These are phyloP conservation scores for Drosophila conformis DNA, from an alignment of 2,888 invertebrate genomes.

Conservation along the genomic window DNA sequence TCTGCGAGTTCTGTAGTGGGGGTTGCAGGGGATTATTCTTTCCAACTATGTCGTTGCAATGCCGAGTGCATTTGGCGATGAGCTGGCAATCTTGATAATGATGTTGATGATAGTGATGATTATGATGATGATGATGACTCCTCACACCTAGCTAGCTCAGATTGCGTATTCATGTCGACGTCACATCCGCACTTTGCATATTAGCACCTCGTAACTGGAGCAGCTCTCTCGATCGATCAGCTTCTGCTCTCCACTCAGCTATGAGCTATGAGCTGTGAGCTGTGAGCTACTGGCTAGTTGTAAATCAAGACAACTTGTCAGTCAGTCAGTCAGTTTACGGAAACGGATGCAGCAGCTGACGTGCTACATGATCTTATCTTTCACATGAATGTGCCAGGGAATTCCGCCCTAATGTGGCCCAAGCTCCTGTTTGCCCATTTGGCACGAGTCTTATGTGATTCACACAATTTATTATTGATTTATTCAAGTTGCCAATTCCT, in stretches of 20 bases:
- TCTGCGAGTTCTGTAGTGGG: slow-evolving; percentile 4
- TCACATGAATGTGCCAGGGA: slow-evolving; percentile 71
- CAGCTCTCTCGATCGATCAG: slow-evolving; percentile 10
- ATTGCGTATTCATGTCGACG: slow-evolving; percentile 55
- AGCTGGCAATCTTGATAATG: slow-evolving; percentile 31
- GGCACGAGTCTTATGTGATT: slow-evolving; percentile 49
- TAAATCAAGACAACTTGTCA: slow-evolving; percentile 7
- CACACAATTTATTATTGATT: slow-evolving; percentile 34
- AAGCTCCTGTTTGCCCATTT: slow-evolving; percentile 55
- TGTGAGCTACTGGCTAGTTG: not conserved
- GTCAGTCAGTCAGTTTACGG: slow-evolving; percentile 46
- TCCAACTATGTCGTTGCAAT: slow-evolving; percentile 58
- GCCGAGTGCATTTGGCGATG: slow-evolving; percentile 64
- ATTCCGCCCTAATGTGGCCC: slow-evolving; percentile 57
- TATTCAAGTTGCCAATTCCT: slow-evolving; percentile 48
- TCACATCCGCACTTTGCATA: slow-evolving; percentile 62
- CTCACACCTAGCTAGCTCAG: slow-evolving; percentile 2
- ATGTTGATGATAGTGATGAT: slow-evolving; percentile 26
- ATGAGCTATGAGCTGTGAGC: not conserved
- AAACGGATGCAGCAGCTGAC: slow-evolving; percentile 69
- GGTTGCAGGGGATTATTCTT: not conserved
- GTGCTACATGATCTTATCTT: slow-evolving; percentile 62
- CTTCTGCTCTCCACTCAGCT: slow-evolving; percentile 1
- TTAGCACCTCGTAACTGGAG: slow-evolving; percentile 70
- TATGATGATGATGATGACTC: slow-evolving; percentile 15